Evolutionary conservation across 2,797 vertebrate genomes (phyloP).

Genomic region (Cheirogaleus major): DNA sequence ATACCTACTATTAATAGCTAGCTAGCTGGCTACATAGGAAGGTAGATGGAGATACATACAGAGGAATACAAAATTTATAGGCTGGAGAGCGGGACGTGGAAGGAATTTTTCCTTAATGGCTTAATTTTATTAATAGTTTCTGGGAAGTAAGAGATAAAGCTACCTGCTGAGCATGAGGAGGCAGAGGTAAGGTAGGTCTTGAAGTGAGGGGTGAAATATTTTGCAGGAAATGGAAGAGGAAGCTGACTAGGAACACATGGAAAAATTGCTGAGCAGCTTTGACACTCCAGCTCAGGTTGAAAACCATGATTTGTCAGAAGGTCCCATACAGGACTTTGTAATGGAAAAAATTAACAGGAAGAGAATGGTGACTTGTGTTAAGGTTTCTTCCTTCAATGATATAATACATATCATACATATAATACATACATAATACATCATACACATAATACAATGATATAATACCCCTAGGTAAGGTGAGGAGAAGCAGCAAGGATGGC

Average conservation of each 20-base stretch:
- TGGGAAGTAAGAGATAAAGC: neutral
- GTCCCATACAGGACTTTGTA: neutral
- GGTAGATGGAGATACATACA: too few species aligned
- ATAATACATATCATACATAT: too few species aligned
- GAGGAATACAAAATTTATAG: neutral
- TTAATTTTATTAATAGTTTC: neutral
- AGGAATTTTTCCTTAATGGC: neutral
- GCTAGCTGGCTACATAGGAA: neutral
- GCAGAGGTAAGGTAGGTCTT: neutral
- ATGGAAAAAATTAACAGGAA: neutral
- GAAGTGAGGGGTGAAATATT: neutral
- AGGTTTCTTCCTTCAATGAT: neutral
- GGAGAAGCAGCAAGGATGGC: neutral
- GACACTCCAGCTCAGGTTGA: neutral
- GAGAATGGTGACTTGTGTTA: neutral
- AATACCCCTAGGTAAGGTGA: neutral
- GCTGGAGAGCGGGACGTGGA: neutral
- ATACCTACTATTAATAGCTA: neutral
- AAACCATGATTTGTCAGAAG: neutral
- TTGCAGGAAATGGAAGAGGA: neutral
- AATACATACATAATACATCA: too few species aligned
- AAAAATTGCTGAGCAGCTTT: neutral
- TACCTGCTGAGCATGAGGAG: neutral
- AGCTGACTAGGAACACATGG: neutral
- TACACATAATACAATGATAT: too few species aligned